A percentile compares a stretch with the other conserved stretches of the same genome.
Conservation (phyloP, 2,797 vertebrate species). For the Chelon auratus region DNA sequence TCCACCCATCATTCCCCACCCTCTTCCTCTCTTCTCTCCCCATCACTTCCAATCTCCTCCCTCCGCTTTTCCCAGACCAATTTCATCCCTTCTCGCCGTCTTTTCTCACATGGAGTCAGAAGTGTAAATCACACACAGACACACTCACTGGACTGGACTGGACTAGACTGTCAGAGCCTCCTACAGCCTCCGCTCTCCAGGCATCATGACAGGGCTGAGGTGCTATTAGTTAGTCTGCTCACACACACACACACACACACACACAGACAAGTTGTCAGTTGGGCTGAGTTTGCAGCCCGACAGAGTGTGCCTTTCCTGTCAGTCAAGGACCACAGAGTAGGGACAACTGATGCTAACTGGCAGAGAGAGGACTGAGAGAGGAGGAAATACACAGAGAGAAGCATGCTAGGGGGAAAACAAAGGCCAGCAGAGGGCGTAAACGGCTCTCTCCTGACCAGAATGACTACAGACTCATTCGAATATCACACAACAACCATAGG, state of each 20-base stretch:
- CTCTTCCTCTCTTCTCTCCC: slow-evolving; percentile 32
- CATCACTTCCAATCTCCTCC: slow-evolving; percentile 61
- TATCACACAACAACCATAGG: too few species aligned
- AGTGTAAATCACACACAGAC: slow-evolving; percentile 52
- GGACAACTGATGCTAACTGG: not conserved
- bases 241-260: slow-evolving; percentile 40
- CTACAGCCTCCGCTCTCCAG: slow-evolving; percentile 50
- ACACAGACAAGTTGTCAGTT: slow-evolving; percentile 45
- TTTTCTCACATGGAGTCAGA: slow-evolving; percentile 42
- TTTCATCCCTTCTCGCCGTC: slow-evolving; percentile 49
- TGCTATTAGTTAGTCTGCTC: slow-evolving; percentile 63
- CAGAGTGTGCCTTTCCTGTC: slow-evolving; percentile 53
- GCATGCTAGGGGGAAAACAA: too few species aligned
- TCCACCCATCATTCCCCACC: slow-evolving; percentile 23
- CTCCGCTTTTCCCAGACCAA: slow-evolving; percentile 48
- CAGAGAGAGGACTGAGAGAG: not conserved
- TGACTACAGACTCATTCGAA: too few species aligned
- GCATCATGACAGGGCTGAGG: slow-evolving; percentile 56
- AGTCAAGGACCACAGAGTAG: slow-evolving; percentile 51
- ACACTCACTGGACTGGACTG: slow-evolving; percentile 19
- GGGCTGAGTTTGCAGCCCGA: slow-evolving; percentile 42
- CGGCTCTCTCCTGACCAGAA: too few species aligned
- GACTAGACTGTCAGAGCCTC: slow-evolving; percentile 25
- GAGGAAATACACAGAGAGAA: too few species aligned
- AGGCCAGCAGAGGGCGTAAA: too few species aligned